phyloP scores from a whole-genome alignment of 2,113 vertebrate species.

The Trinectes maculatus region DNA sequence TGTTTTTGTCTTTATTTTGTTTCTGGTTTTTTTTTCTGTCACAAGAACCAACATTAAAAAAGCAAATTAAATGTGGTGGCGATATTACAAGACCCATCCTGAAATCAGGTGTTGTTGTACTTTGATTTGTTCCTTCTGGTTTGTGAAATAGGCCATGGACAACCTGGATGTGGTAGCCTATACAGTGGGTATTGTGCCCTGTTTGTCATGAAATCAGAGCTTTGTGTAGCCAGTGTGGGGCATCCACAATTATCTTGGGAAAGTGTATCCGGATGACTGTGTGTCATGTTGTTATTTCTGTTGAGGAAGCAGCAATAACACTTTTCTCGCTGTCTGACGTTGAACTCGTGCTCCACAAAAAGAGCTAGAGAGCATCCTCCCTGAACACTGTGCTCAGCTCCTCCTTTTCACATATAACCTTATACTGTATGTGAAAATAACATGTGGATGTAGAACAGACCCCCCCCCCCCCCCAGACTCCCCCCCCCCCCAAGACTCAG shows the following conservation, averaged over 20 bases:
- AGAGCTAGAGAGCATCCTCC: too few species aligned
- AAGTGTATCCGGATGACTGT: slow-evolving; percentile 41
- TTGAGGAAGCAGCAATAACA: slow-evolving; percentile 47
- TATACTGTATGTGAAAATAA: too few species aligned
- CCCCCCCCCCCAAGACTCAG: too few species aligned
- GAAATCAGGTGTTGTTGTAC: slow-evolving; percentile 53
- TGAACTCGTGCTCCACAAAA: slow-evolving; percentile 12
- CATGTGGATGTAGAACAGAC: too few species aligned
- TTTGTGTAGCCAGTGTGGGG: slow-evolving; percentile 45
- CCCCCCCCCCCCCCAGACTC: too few species aligned
- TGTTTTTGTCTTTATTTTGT: slow-evolving; percentile 52
- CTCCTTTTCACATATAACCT: too few species aligned
- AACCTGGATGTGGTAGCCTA: slow-evolving; percentile 39
- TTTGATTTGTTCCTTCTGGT: slow-evolving; percentile 32
- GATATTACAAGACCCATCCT: slow-evolving; percentile 63
- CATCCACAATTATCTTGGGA: slow-evolving; percentile 51
- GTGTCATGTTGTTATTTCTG: slow-evolving; percentile 49
- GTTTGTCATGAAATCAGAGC: slow-evolving; percentile 33
- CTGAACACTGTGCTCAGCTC: too few species aligned
- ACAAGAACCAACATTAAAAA: slow-evolving; percentile 55
- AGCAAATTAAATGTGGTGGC: slow-evolving; percentile 80
- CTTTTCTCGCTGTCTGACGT: slow-evolving; percentile 52
- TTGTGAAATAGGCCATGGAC: slow-evolving; percentile 30
- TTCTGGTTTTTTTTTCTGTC: slow-evolving; percentile 66
- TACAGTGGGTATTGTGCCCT: slow-evolving; percentile 16